Evolutionary conservation across 2,113 vertebrate species (phyloP).

Genomic region (Oriolus oriolus): DNA sequence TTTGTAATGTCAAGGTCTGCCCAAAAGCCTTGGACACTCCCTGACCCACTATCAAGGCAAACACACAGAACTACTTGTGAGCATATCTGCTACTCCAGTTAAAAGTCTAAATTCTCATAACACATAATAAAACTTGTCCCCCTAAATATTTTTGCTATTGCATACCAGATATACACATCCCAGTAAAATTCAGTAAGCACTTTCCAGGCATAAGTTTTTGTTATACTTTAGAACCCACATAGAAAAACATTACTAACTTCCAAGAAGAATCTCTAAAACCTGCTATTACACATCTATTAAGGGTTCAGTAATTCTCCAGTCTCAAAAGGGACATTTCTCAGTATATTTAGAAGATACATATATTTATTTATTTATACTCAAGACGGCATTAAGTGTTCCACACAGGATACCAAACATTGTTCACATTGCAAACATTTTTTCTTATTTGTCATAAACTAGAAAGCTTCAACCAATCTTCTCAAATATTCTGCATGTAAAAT

Average conservation of each 20-base stretch:
- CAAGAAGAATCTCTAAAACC: neutral
- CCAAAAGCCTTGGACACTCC: neutral
- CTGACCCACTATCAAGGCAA: neutral
- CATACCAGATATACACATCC: neutral
- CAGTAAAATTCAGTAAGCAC: neutral
- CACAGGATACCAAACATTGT: neutral
- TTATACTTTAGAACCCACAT: neutral
- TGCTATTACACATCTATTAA: neutral
- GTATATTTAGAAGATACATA: neutral
- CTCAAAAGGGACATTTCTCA: neutral
- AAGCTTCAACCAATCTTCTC: neutral
- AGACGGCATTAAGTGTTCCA: neutral
- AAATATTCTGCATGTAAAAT: neutral
- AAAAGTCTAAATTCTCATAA: neutral
- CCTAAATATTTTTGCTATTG: neutral
- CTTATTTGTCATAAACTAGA: neutral
- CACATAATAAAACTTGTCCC: neutral
- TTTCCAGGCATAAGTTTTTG: neutral
- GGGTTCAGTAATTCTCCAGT: neutral
- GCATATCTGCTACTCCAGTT: neutral
- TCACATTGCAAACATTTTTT: neutral
- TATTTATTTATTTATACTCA: neutral
- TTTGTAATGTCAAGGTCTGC: neutral
- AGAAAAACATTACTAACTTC: neutral
- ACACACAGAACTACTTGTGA: neutral